Conservation (phyloP, 2,113 vertebrate species). For the Xyliphius kryptos region DNA sequence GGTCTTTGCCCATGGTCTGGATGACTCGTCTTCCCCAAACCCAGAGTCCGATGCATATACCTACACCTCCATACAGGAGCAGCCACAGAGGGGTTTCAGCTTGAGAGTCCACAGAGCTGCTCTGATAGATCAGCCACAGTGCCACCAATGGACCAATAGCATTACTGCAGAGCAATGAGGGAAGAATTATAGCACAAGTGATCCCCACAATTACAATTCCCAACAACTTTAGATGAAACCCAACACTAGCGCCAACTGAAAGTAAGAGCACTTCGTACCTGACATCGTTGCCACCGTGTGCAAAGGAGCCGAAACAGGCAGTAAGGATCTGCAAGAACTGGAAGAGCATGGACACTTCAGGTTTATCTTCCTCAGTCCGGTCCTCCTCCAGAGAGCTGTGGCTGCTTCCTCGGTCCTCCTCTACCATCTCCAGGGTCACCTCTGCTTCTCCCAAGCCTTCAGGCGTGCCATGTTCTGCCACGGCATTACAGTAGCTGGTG, state of each 20-base stretch:
- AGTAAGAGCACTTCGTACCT: constrained; percentile 65
- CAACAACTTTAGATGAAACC: too few species aligned
- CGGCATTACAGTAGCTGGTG: constrained; percentile 94
- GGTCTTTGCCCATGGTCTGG: constrained; percentile 93
- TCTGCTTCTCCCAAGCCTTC: constrained; percentile 58
- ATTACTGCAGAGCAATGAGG: constrained; percentile 67
- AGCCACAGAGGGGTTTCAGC: constrained; percentile 82
- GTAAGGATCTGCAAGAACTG: constrained; percentile 97
- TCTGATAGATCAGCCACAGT: constrained; percentile 79
- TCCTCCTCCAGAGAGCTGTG: constrained; percentile 76
- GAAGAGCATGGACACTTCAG: constrained; percentile 87
- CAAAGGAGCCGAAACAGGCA: constrained; percentile 82
- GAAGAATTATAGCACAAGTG: too few species aligned
- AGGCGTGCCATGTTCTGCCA: constrained; percentile 73
- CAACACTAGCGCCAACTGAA: not conserved
- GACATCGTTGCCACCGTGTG: constrained; percentile 72
- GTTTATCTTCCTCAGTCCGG: constrained; percentile 76
- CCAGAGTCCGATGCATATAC: constrained; percentile 94
- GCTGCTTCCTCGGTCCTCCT: constrained; percentile 64
- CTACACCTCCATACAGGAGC: constrained; percentile 84
- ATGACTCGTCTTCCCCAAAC: constrained; percentile 97
- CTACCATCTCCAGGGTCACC: constrained; percentile 60
- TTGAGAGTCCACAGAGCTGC: constrained; percentile 59
- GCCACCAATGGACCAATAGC: constrained; percentile 93
- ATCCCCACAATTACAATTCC: too few species aligned